Conservation (phyloP, 2,888 invertebrate genomes). For the Tetanocera ferruginea region DNA sequence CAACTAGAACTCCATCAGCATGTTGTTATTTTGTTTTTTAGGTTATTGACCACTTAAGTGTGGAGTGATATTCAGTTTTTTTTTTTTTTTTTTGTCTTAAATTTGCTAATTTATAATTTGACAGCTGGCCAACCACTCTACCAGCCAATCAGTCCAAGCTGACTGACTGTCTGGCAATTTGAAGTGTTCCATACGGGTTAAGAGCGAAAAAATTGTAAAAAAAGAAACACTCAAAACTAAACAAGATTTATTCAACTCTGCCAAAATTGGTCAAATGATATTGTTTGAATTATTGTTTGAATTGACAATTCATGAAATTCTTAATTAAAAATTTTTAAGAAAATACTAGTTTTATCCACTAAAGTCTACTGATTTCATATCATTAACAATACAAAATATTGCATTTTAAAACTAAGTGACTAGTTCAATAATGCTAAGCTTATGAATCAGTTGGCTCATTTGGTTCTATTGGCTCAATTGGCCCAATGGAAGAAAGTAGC, state of each 20-base stretch:
- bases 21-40: background rate
- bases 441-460: too few relatives aligned
- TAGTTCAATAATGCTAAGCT: too few relatives aligned
- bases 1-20: background rate
- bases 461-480: too few relatives aligned
- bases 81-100: background rate
- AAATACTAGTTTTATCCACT: too few relatives aligned
- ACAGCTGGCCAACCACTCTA: background rate
- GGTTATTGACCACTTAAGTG: slow-evolving; percentile 29
- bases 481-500: too few relatives aligned
- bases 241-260: background rate
- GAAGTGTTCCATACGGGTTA: background rate
- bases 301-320: too few relatives aligned
- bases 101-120: slow-evolving; percentile 19
- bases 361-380: too few relatives aligned
- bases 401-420: too few relatives aligned
- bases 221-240: background rate
- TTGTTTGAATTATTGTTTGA: too few relatives aligned
- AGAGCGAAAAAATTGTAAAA: background rate
- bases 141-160: background rate
- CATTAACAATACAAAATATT: too few relatives aligned
- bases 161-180: background rate
- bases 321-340: too few relatives aligned
- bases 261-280: too few relatives aligned
- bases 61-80: slow-evolving; percentile 1